Percentiles rank a stretch among this genome's conserved stretches.
These are phyloP conservation scores for Pseudomugil tenellus DNA, from an alignment of 2,797 vertebrate genomes.

Conservation along the genomic window DNA sequence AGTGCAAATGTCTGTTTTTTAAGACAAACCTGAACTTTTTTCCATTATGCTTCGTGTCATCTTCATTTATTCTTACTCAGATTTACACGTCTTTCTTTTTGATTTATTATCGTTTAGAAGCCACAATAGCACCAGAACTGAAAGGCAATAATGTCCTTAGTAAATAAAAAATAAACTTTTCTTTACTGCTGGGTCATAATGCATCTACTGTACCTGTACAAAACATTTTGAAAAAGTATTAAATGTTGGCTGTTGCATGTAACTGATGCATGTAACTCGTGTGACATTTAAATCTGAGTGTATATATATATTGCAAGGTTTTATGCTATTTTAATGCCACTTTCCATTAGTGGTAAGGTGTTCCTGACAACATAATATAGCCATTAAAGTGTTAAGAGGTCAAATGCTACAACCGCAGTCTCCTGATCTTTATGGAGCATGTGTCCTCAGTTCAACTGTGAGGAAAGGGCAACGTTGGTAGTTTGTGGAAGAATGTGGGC, in stretches of 20 bases:
- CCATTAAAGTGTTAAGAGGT: slow-evolving; percentile 5
- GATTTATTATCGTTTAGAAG: too few species aligned
- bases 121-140: too few species aligned
- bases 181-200: not conserved
- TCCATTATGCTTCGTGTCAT: too few species aligned
- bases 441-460: slow-evolving; percentile 48
- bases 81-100: too few species aligned
- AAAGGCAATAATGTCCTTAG: too few species aligned
- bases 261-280: not conserved
- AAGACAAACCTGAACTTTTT: too few species aligned
- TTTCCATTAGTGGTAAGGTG: not conserved
- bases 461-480: slow-evolving; percentile 17
- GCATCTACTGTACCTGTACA: not conserved
- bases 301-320: too few species aligned
- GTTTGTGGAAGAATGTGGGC: slow-evolving; percentile 37
- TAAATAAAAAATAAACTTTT: too few species aligned
- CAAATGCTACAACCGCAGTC: slow-evolving; percentile 2
- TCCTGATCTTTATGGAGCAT: slow-evolving; percentile 4
- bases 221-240: not conserved
- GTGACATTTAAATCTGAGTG: not conserved
- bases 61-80: too few species aligned
- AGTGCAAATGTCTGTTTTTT: too few species aligned
- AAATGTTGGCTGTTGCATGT: not conserved
- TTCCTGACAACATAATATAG: not conserved
- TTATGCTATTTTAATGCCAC: too few species aligned